A percentile compares a stretch with the other conserved stretches of the same genome.
These are phyloP conservation scores for Teleogryllus oceanicus DNA, from an alignment of 2,888 invertebrate genomes.

Conservation along the genomic window DNA sequence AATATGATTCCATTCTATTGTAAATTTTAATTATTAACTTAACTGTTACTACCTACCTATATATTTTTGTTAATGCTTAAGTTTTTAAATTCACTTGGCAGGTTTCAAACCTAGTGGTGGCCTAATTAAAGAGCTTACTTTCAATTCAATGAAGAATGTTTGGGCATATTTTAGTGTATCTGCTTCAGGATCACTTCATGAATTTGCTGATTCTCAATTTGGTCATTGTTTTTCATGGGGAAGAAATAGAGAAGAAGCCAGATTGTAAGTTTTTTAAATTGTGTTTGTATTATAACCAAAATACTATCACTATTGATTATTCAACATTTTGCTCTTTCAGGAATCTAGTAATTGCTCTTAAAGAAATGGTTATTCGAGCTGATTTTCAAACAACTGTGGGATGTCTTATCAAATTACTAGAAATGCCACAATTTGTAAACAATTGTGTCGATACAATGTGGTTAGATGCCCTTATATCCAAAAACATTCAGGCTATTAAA, in stretches of 20 bases:
- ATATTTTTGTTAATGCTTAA: too few species aligned
- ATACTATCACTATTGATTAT: not conserved
- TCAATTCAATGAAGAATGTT: slow-evolving; percentile 97
- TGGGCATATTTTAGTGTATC: slow-evolving; percentile 99
- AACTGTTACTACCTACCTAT: too few species aligned
- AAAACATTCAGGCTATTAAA: slow-evolving; percentile 87
- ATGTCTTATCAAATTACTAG: slow-evolving; percentile 91
- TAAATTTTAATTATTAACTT: slow-evolving; percentile 8
- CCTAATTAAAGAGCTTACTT: slow-evolving; percentile 96
- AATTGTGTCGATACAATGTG: slow-evolving; percentile 95
- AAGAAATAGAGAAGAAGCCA: slow-evolving; percentile 89
- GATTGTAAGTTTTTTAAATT: slow-evolving; percentile 61
- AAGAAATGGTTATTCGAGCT: slow-evolving; percentile 94
- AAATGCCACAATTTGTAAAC: slow-evolving; percentile 84
- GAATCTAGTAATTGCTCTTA: slow-evolving; percentile 93
- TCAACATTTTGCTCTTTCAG: slow-evolving; percentile 46
- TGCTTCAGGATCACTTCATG: slow-evolving; percentile 95
- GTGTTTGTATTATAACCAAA: not conserved
- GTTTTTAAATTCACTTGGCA: slow-evolving; percentile 43
- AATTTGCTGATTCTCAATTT: slow-evolving; percentile 99
- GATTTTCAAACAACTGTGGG: slow-evolving; percentile 98
- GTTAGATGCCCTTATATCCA: slow-evolving; percentile 93
- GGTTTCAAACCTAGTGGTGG: slow-evolving; percentile 97
- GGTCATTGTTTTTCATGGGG: slow-evolving; percentile 99
- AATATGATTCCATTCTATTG: too few species aligned